phyloP scores from a whole-genome alignment of 2,888 invertebrate genomes.

The Caenorhabditis zanzibari region DNA sequence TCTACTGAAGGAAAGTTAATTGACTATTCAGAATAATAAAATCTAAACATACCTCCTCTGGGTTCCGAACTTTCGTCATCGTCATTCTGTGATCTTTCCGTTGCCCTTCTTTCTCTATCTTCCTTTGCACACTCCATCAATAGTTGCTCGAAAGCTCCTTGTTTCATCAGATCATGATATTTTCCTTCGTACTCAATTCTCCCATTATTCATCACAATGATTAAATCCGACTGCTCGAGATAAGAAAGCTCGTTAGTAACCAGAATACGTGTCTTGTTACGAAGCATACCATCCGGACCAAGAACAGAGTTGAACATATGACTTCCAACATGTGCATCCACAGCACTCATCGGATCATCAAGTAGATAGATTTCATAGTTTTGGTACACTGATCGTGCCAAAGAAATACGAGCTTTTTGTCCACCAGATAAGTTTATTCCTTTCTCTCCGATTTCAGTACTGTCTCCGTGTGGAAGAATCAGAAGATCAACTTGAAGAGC shows the following conservation, averaged over 20 bases:
- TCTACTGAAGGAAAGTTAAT: not conserved
- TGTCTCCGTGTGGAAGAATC: slow-evolving; percentile 76
- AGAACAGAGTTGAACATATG: slow-evolving; percentile 86
- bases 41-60: slow-evolving; percentile 55
- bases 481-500: slow-evolving; percentile 75
- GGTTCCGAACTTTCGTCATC: slow-evolving; percentile 71
- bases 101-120: slow-evolving; percentile 64
- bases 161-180: slow-evolving; percentile 78
- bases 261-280: slow-evolving; percentile 89
- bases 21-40: not conserved
- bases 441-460: slow-evolving; percentile 83
- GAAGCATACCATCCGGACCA: slow-evolving; percentile 82
- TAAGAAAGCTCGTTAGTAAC: slow-evolving; percentile 97
- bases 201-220: slow-evolving; percentile 90
- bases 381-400: slow-evolving; percentile 94
- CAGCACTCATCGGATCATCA: slow-evolving; percentile 96
- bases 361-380: slow-evolving; percentile 93
- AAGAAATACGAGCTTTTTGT: slow-evolving; percentile 88
- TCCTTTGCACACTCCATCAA: slow-evolving; percentile 79
- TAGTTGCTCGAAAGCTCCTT: slow-evolving; percentile 78
- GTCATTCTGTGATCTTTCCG: slow-evolving; percentile 62
- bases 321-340: slow-evolving; percentile 97
- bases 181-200: slow-evolving; percentile 78
- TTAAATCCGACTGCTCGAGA: slow-evolving; percentile 93
- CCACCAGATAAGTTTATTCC: slow-evolving; percentile 83